Conservation (phyloP, 2,797 vertebrate genomes). For the Chrysocyon brachyurus region DNA sequence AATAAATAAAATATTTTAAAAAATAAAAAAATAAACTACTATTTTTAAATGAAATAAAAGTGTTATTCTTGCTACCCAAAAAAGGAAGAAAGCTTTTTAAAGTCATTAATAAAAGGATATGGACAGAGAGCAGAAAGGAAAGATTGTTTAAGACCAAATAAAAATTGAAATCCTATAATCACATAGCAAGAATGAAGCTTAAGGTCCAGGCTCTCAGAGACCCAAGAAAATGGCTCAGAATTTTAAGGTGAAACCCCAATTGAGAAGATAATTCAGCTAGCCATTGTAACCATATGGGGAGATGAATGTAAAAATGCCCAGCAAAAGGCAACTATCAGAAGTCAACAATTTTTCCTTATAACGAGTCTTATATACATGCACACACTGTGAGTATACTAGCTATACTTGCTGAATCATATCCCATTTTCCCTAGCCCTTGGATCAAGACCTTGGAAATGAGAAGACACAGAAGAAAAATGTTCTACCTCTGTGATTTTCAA, state of each 20-base stretch:
- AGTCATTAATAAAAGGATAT: not conserved
- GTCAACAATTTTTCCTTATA: constrained; percentile 20
- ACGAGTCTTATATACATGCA: not conserved
- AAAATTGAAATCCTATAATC: constrained; percentile 58
- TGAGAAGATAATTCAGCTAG: not conserved
- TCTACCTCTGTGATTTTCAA: not conserved
- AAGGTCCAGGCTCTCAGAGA: constrained; percentile 15
- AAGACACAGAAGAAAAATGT: not conserved
- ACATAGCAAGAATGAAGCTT: constrained; percentile 44
- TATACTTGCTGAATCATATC: not conserved
- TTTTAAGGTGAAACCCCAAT: constrained; percentile 28
- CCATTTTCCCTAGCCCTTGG: not conserved
- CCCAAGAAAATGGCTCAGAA: not conserved
- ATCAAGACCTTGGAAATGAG: constrained; percentile 15
- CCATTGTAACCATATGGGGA: not conserved
- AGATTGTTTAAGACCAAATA: constrained; percentile 53
- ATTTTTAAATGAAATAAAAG: constrained; percentile 65
- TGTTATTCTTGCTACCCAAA: not conserved
- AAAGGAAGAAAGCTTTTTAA: not conserved
- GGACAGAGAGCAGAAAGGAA: constrained; percentile 23
- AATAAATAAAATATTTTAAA: no score
- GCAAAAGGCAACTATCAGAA: constrained; percentile 17
- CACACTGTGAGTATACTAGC: not conserved
- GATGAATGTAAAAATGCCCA: not conserved
- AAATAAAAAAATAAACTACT: constrained; percentile 14